Evolutionary conservation across 2,888 invertebrate genomes (phyloP).

Genomic region (Pachliopta kotzebuea): DNA sequence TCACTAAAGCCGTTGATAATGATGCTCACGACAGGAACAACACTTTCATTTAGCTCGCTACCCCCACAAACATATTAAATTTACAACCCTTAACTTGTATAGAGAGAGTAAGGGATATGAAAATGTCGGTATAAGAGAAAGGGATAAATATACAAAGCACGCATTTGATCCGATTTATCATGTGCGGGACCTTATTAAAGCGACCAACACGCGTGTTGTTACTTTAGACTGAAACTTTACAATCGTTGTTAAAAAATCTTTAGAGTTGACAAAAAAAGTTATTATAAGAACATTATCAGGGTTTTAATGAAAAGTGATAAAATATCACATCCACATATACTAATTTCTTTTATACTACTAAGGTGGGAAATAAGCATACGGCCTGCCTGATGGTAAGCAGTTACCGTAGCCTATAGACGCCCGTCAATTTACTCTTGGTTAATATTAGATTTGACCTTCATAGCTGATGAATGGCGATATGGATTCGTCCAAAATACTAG

Average conservation of each 20-base stretch:
- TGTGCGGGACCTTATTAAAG: conserved; percentile 73
- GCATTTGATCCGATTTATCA: conserved; percentile 76
- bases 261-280: conserved; percentile 22
- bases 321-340: too few species aligned
- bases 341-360: too few species aligned
- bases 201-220: conserved; percentile 66
- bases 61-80: conserved; percentile 58
- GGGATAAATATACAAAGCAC: conserved; percentile 44
- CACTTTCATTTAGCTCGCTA: conserved; percentile 73
- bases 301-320: too few species aligned
- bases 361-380: too few species aligned
- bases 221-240: conserved; percentile 59
- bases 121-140: conserved; percentile 42
- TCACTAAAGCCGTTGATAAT: conserved; percentile 69
- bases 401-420: too few species aligned
- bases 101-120: conserved; percentile 47
- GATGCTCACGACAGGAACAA: conserved; percentile 59
- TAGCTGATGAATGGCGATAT: too few species aligned
- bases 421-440: too few species aligned
- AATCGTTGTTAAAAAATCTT: conserved; percentile 39
- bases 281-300: neutral
- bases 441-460: too few species aligned
- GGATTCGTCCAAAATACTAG: too few species aligned
- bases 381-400: too few species aligned
- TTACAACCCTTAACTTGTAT: conserved; percentile 47